Percentiles rank a stretch among this genome's conserved stretches.
Evolutionary conservation across 30 jellyfish, hydroid and myxozoan species (phyloP).

Genomic region (Pseudorhiza aurosa): DNA sequence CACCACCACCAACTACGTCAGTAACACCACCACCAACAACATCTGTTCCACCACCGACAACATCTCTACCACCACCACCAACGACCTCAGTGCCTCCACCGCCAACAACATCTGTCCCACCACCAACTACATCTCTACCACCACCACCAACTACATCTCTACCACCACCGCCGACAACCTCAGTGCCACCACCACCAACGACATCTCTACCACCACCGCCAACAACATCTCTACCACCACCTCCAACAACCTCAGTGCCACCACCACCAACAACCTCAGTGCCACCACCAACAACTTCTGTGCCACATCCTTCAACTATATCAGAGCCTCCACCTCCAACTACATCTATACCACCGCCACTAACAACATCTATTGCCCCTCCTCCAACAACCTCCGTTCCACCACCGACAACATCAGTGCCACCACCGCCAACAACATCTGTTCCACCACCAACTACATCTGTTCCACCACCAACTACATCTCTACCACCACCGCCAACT

Average conservation of each 20-base stretch:
- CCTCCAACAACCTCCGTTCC: not conserved
- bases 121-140: not conserved
- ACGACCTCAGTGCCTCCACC: not conserved
- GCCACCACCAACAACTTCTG: not conserved
- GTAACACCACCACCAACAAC: not conserved
- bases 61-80: not conserved
- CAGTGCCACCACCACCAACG: not conserved
- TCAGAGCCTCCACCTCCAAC: not conserved
- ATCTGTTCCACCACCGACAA: not conserved
- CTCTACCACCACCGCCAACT: not conserved
- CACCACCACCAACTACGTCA: not conserved
- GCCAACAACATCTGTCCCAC: not conserved
- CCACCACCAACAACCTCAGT: not conserved
- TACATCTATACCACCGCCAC: not conserved
- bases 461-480: not conserved
- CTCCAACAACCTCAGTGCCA: not conserved
- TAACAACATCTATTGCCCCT: not conserved
- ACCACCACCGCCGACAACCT: not conserved
- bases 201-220: not conserved
- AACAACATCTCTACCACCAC: not conserved
- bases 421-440: not conserved
- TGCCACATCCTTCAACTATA: not conserved
- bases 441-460: not conserved
- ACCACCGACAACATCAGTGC: not conserved
- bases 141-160: not conserved